phyloP scores from a whole-genome alignment of 2,797 vertebrate genomes.

The Diceros bicornis region DNA sequence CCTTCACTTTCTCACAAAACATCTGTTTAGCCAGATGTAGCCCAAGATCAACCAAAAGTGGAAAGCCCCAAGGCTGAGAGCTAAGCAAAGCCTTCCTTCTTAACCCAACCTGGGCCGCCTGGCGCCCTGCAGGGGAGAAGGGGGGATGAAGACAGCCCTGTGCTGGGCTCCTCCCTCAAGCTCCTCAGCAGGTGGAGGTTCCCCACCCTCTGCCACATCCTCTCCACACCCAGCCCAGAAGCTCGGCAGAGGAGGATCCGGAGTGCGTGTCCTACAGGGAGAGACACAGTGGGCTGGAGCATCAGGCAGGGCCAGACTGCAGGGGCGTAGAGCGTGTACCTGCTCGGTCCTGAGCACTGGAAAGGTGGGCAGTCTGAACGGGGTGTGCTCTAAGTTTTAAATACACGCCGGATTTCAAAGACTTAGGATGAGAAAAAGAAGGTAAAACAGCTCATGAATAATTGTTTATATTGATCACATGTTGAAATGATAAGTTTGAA shows the following conservation, averaged over 20 bases:
- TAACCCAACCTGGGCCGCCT: neutral
- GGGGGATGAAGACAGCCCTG: neutral
- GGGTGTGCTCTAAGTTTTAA: neutral
- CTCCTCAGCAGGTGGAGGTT: neutral
- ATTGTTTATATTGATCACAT: slow-evolving; percentile 29
- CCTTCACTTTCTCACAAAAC: neutral
- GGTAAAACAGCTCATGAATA: slow-evolving; percentile 40
- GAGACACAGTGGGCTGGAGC: neutral
- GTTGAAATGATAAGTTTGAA: slow-evolving; percentile 49
- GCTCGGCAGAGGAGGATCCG: neutral
- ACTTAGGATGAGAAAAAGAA: neutral
- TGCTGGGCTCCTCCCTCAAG: neutral
- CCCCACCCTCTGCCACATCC: neutral
- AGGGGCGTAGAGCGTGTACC: neutral
- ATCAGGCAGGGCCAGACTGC: neutral
- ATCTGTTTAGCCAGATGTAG: neutral
- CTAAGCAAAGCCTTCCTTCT: neutral
- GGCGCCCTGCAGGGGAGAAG: neutral
- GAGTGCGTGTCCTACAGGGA: neutral
- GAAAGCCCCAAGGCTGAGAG: neutral
- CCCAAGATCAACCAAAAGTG: neutral
- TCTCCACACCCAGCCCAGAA: neutral
- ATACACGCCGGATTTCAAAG: neutral
- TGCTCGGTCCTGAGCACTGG: neutral
- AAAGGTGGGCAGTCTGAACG: neutral